Evolutionary conservation across 2,888 invertebrate genomes (phyloP), one percentile per base, ranked within the genome.

Genomic region (Sussaba pulchella): DNA sequence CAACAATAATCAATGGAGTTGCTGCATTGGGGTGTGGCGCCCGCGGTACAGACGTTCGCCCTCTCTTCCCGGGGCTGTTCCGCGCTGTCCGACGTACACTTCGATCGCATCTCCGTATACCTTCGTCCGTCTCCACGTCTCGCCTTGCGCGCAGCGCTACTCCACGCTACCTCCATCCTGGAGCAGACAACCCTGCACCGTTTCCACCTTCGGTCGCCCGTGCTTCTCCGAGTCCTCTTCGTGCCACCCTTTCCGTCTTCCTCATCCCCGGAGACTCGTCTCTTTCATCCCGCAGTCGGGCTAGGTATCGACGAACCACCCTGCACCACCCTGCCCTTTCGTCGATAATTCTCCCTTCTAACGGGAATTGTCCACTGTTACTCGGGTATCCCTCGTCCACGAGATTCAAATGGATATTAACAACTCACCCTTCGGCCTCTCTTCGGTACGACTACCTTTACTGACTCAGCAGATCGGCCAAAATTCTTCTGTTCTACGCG

Each of bases 1-100:
- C 90, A 90, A 91, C 91, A 91, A 91, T 91, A 91, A 91, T 91
- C 91, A 91, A 91, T 91, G 91, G 88, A 91, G 91, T 89, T 89
- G 88, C 90, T 89, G 90, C 90, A 90, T 88, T 87, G 88, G 91
- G 91, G 90, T 91, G 91, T 91, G 91, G 91, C 90, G 88, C 89
- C 84, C 88, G 85, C 87, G 88, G 69, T 73, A 69, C 73, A 73
- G 78, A 69, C 73, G 41, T 70, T 70, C 78, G 8, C 66, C 47
- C 73, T 64, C 64, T 69, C 71, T 36, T 6, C 43, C 54, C 64
- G 19, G 64, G 64, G 89, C 88, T 88, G 86, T 87, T 89, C 88
- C 88, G 86, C 86, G 89, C 90, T 89, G 89, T 89, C 90, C 89
- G 87, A 87, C 88, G 87, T 88, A 84, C n/a, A n/a, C 88, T 89